Conservation (phyloP, 2,888 invertebrate genomes). For the Helleia helle region DNA sequence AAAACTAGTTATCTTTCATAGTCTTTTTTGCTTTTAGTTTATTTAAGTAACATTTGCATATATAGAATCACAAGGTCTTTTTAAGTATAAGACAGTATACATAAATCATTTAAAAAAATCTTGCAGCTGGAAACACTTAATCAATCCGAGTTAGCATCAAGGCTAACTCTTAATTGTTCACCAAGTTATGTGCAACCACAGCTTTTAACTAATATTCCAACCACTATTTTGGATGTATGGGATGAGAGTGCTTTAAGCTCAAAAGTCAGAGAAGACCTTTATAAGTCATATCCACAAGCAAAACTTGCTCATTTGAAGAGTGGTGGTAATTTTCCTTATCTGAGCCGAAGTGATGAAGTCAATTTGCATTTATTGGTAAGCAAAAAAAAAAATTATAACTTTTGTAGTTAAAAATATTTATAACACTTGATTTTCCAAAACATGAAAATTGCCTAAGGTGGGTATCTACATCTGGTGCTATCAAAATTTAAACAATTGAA, state of each 20-base stretch:
- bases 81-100: too few species aligned
- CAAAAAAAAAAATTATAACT: too few species aligned
- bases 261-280: slow-evolving; percentile 84
- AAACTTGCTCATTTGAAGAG: slow-evolving; percentile 90
- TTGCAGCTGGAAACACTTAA: slow-evolving; percentile 85
- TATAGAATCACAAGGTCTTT: too few species aligned
- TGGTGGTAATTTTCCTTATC: slow-evolving; percentile 93
- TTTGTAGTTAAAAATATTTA: too few species aligned
- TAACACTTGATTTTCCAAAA: too few species aligned
- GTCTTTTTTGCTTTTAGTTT: too few species aligned
- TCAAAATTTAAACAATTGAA: too few species aligned
- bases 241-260: slow-evolving; percentile 89
- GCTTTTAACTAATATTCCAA: slow-evolving; percentile 77
- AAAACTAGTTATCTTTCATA: too few species aligned
- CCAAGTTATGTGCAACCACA: slow-evolving; percentile 86
- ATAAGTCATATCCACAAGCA: slow-evolving; percentile 89
- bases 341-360: slow-evolving; percentile 90
- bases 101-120: too few species aligned
- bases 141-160: slow-evolving; percentile 88
- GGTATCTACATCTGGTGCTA: too few species aligned
- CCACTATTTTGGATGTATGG: slow-evolving; percentile 92
- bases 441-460: too few species aligned
- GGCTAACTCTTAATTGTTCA: slow-evolving; percentile 89
- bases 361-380: slow-evolving; percentile 89
- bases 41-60: too few species aligned